A percentile compares a stretch with the other conserved stretches of the same genome.
Evolutionary conservation across 2,797 vertebrate species (phyloP).

Genomic region (Sebastes taczanowskii): DNA sequence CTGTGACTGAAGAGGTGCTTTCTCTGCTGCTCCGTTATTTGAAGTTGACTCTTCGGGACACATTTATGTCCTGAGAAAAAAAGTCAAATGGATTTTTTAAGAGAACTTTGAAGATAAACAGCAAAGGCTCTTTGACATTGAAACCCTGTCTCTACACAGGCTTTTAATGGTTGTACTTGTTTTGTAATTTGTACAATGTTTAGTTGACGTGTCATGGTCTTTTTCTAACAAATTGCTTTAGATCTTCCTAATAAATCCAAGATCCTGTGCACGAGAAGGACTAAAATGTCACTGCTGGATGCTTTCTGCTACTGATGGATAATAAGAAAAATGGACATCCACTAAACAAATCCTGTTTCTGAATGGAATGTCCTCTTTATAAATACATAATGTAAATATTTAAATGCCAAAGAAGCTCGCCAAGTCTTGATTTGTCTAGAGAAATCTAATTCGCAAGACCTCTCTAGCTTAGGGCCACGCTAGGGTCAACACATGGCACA

Average conservation of each 20-base stretch:
- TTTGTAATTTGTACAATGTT: slow-evolving; percentile 1
- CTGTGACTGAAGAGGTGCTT: slow-evolving; percentile 19
- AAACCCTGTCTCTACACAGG: slow-evolving; percentile 8
- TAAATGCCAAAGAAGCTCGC: slow-evolving; percentile 5
- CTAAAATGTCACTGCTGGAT: background rate
- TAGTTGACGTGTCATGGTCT: background rate
- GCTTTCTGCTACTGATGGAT: background rate
- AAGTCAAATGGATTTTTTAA: slow-evolving; percentile 36
- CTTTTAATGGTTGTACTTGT: slow-evolving; percentile 18
- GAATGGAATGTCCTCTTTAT: slow-evolving; percentile 24
- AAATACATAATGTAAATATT: slow-evolving; percentile 51
- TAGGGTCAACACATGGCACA: slow-evolving; percentile 18
- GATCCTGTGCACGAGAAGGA: background rate
- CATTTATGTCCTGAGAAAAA: slow-evolving; percentile 48
- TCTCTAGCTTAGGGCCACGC: background rate
- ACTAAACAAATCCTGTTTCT: slow-evolving; percentile 12
- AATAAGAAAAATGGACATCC: background rate
- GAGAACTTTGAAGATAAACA: slow-evolving; percentile 51
- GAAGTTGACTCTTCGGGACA: slow-evolving; percentile 30
- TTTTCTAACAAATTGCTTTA: slow-evolving; percentile 25
- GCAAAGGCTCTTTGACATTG: slow-evolving; percentile 9
- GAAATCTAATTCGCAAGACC: slow-evolving; percentile 52
- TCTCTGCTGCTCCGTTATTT: slow-evolving; percentile 38
- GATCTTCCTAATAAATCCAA: slow-evolving; percentile 44
- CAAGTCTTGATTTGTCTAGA: slow-evolving; percentile 39